Evolutionary conservation across 2,797 vertebrate genomes (phyloP).

Genomic region (Triplophysa bombifrons): DNA sequence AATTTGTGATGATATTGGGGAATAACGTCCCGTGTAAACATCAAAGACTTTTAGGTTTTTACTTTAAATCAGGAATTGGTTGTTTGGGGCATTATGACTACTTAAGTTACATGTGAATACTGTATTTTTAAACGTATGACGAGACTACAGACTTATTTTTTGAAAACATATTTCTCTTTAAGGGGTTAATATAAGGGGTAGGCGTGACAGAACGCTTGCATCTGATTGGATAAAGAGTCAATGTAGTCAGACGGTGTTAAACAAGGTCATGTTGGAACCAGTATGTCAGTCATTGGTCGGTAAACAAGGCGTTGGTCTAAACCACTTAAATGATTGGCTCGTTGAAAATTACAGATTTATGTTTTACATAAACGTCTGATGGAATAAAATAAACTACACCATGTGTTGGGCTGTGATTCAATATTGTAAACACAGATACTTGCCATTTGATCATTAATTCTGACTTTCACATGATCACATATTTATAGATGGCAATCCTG

Average conservation of each 20-base stretch:
- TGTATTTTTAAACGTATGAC: not conserved
- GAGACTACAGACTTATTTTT: not conserved
- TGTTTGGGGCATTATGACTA: not conserved
- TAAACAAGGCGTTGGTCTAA: conserved; percentile 56
- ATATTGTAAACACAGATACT: not conserved
- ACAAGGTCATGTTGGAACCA: conserved; percentile 42
- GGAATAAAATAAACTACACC: not conserved
- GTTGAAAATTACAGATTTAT: not conserved
- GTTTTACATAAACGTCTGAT: not conserved
- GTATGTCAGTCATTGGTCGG: conserved; percentile 62
- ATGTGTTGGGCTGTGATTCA: not conserved
- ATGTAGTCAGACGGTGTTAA: conserved; percentile 48
- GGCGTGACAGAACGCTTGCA: conserved; percentile 56
- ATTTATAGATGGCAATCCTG: too few species aligned
- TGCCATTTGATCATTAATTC: not conserved
- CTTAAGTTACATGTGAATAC: not conserved
- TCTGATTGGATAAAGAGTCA: conserved; percentile 59
- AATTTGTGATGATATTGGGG: not conserved
- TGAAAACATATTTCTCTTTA: not conserved
- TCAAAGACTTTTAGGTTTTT: not conserved
- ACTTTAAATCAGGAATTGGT: not conserved
- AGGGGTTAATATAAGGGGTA: conserved; percentile 32
- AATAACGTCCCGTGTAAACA: not conserved
- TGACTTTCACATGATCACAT: too few species aligned
- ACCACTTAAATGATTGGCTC: conserved; percentile 41